These are phyloP conservation scores for Periparus ater DNA, from an alignment of 2,797 vertebrate genomes.

Conservation along the genomic window DNA sequence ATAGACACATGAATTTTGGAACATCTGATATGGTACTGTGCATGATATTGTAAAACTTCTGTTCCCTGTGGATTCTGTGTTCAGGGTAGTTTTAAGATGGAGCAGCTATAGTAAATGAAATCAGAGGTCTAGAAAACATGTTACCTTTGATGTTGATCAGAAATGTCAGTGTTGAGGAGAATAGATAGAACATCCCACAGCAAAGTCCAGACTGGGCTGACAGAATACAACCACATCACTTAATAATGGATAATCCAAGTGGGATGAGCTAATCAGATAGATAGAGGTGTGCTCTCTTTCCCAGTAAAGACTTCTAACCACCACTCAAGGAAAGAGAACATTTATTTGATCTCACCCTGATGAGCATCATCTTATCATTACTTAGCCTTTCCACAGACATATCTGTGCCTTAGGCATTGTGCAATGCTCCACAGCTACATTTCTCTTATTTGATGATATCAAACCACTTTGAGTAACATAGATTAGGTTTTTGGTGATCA, in stretches of 20 bases:
- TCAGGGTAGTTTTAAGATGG: neutral
- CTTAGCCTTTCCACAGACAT: neutral
- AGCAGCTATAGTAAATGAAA: neutral
- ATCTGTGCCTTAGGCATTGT: neutral
- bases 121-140: neutral
- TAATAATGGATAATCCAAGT: neutral
- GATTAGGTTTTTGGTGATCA: neutral
- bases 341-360: neutral
- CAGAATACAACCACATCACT: neutral
- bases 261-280: neutral
- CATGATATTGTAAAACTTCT: neutral
- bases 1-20: neutral
- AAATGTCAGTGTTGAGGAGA: neutral
- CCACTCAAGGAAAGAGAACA: neutral
- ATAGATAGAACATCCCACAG: neutral
- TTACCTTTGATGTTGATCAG: neutral
- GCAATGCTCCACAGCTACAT: neutral
- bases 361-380: neutral
- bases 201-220: neutral
- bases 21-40: neutral
- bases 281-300: neutral
- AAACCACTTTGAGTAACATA: neutral
- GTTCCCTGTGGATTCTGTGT: neutral
- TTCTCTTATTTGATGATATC: neutral
- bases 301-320: neutral